Base-by-base conservation (phyloP, 2,888 invertebrate genomes). In the Ectemnius lituratus region DNA sequence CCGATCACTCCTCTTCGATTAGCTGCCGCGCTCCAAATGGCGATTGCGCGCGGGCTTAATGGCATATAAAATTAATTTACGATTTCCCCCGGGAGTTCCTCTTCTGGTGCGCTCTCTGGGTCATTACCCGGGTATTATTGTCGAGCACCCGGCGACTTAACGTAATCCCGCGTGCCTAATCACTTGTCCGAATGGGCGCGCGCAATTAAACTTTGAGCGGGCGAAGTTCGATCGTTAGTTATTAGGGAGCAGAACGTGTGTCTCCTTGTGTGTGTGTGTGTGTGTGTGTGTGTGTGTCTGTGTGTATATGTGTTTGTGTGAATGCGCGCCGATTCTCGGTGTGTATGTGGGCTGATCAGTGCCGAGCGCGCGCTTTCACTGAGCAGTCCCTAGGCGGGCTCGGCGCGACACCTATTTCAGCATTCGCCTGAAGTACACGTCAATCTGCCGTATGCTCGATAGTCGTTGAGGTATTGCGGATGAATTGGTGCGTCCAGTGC, bases 401-500 rank as follows among this genome's bases (percentile, higher is more conserved):
- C 1, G 13, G 47, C 3, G 16, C 18, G 49, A 13, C 62, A 23
- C 18, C 62, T 77, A 80, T 28, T 82, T 80, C 18, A 60, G 45
- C 28, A 68, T 70, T 47, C 60, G 57, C 11, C 62, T 60, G 58
- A 76, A 67, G 70, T 69, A 72, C 37, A 18, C 58, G 57, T 74
- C 73, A 23, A 81, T 66, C 58, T 74, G 56, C 14, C 64, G 71
- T 16, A 67, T 59, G 8, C 62, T 75, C 37, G 62, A 28, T 37
- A 67, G 91, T 45, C 62, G 67, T 52, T 63, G 70, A 23, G 75
- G 65, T 46, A 73, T 61, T 59, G 91, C 91, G 92, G 78, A 73
- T 82, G 92, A 84, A 93, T 92, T 88, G 37, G 37, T 37, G 46
- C 58, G 52, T 45, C n/a, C 65, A 13, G n/a, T 14, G n/a, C 65